Conservation (phyloP, 2,888 invertebrate genomes). For the Sesia bembeciformis region DNA sequence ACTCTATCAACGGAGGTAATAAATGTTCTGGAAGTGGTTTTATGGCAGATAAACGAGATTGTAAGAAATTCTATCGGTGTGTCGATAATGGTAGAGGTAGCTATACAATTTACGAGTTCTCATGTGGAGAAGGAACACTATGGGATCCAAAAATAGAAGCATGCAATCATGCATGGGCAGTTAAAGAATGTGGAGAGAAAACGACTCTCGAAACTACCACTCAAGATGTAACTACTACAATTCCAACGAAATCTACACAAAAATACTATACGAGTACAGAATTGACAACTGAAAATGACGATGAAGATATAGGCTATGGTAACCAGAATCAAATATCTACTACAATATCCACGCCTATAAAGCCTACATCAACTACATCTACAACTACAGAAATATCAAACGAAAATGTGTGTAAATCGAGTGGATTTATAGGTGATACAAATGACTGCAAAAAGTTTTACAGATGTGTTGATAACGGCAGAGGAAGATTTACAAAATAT, state of each 20-base stretch:
- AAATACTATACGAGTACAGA: conserved; percentile 8
- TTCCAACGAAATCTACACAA: conserved; percentile 8
- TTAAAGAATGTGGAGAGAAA: conserved; percentile 34
- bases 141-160: conserved; percentile 72
- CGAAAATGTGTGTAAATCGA: conserved; percentile 10
- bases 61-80: conserved; percentile 80
- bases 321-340: conserved; percentile 2
- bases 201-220: conserved; percentile 9
- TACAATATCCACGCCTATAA: background rate
- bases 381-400: conserved; percentile 9
- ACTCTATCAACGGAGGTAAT: conserved; percentile 5
- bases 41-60: conserved; percentile 69
- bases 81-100: conserved; percentile 60
- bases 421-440: conserved; percentile 54
- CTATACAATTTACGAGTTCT: conserved; percentile 67
- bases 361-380: background rate
- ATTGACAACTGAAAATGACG: conserved; percentile 7
- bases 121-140: conserved; percentile 74
- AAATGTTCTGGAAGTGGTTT: conserved; percentile 71
- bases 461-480: conserved; percentile 61
- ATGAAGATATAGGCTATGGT: conserved; percentile 1
- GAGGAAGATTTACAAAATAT: conserved; percentile 50
- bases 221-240: conserved; percentile 5
- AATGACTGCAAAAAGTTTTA: conserved; percentile 76
- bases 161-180: conserved; percentile 75